phyloP scores from a whole-genome alignment of 2,888 invertebrate species.

The Drosophila dives region DNA sequence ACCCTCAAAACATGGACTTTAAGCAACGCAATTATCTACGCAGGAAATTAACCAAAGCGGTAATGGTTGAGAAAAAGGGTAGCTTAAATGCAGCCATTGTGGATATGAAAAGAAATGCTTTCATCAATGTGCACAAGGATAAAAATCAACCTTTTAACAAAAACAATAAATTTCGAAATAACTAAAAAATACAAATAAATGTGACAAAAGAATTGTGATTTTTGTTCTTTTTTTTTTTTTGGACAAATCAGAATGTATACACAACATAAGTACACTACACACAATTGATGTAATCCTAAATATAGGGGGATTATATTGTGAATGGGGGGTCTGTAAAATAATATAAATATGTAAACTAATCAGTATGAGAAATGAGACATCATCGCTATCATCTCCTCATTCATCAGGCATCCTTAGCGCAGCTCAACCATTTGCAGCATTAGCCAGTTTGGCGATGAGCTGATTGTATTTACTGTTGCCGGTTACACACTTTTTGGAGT shows the following conservation, averaged over 20 bases:
- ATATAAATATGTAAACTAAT: slow-evolving; percentile 75
- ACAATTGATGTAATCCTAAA: slow-evolving; percentile 73
- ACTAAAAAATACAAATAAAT: not conserved
- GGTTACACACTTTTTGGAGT: slow-evolving; percentile 65
- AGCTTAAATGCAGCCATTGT: not conserved
- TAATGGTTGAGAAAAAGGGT: accelerated
- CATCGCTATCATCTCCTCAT: slow-evolving; percentile 10
- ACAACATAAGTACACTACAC: slow-evolving; percentile 77
- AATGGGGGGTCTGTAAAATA: slow-evolving; percentile 61
- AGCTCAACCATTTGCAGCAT: slow-evolving; percentile 70
- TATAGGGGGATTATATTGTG: slow-evolving; percentile 66
- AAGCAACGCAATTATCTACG: slow-evolving; percentile 66
- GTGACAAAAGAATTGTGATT: not conserved
- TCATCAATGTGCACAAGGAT: not conserved
- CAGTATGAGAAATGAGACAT: slow-evolving; percentile 41
- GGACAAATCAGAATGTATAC: slow-evolving; percentile 73
- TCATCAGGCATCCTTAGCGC: slow-evolving; percentile 5
- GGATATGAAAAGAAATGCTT: slow-evolving; percentile 27
- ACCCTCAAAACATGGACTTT: slow-evolving; percentile 40
- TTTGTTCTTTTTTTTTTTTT: slow-evolving; percentile 5
- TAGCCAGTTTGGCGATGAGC: slow-evolving; percentile 69
- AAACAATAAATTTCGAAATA: slow-evolving; percentile 13
- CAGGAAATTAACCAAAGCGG: slow-evolving; percentile 33
- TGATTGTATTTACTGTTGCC: slow-evolving; percentile 70
- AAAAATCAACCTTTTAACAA: not conserved